These are phyloP conservation scores for Coregonus clupeaformis DNA, from an alignment of 2,113 vertebrate species.

Conservation along the genomic window DNA sequence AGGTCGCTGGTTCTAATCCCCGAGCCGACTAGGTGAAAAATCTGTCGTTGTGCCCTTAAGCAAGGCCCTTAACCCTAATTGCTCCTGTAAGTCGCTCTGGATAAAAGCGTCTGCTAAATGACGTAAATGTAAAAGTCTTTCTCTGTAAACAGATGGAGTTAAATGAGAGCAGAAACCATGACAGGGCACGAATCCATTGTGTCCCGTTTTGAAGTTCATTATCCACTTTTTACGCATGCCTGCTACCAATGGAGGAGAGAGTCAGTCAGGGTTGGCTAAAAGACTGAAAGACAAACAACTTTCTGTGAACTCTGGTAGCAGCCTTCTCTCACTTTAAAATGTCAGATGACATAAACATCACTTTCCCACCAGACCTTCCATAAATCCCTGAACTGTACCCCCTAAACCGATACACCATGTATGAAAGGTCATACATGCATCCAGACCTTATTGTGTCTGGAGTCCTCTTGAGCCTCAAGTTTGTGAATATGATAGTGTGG, in stretches of 20 bases:
- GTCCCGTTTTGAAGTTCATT: conserved; percentile 38
- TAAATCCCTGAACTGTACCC: background rate
- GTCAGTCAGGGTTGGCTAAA: background rate
- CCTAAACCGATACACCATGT: background rate
- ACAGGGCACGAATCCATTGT: conserved; percentile 44
- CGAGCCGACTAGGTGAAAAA: no score
- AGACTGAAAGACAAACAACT: background rate
- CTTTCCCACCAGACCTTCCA: background rate
- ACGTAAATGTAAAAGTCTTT: no score
- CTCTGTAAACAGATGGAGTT: background rate
- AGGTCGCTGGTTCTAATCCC: no score
- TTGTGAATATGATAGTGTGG: no score
- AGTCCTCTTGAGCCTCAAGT: no score
- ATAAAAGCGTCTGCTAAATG: no score
- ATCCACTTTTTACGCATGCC: conserved; percentile 61
- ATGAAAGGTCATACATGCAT: background rate
- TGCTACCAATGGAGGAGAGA: conserved; percentile 32
- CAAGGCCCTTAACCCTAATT: no score
- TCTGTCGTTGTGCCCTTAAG: no score
- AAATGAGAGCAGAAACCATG: background rate
- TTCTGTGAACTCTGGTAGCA: conserved; percentile 7
- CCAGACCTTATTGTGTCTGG: no score
- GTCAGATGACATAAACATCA: conserved; percentile 26
- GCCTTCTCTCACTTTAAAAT: conserved; percentile 4
- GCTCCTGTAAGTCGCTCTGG: no score